Evolutionary conservation across 2,113 vertebrate genomes (phyloP).

Genomic region (Pelmatolapia mariae): DNA sequence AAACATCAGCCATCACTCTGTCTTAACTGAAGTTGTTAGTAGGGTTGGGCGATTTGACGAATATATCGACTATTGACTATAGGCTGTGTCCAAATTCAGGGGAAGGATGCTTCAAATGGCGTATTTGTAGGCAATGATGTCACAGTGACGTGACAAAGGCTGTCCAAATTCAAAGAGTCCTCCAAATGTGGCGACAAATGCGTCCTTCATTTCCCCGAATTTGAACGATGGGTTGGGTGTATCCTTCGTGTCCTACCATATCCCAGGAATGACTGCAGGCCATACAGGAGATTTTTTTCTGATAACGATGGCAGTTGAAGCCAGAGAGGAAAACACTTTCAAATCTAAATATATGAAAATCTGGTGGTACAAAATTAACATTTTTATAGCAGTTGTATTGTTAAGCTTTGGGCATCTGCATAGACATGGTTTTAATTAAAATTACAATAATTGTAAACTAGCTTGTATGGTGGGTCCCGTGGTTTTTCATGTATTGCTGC

Average conservation of each 20-base stretch:
- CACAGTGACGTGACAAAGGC: neutral
- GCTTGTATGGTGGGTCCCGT: neutral
- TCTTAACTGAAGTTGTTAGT: neutral
- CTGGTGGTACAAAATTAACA: neutral
- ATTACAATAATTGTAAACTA: neutral
- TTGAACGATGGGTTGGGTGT: neutral
- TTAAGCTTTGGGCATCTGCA: neutral
- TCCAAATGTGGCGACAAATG: neutral
- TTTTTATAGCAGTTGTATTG: neutral
- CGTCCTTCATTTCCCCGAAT: neutral
- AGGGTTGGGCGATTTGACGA: neutral
- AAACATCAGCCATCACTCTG: neutral
- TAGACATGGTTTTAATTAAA: neutral
- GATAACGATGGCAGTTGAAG: neutral
- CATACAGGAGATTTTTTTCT: neutral
- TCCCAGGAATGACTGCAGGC: neutral
- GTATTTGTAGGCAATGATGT: neutral
- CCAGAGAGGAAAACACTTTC: neutral
- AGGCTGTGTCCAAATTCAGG: neutral
- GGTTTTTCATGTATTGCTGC: neutral
- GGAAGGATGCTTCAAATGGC: neutral
- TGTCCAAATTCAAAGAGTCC: neutral
- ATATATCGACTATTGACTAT: neutral
- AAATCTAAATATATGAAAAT: neutral
- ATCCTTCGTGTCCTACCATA: neutral